Conservation (phyloP, 2,888 invertebrate genomes). For the Mythimna impura region DNA sequence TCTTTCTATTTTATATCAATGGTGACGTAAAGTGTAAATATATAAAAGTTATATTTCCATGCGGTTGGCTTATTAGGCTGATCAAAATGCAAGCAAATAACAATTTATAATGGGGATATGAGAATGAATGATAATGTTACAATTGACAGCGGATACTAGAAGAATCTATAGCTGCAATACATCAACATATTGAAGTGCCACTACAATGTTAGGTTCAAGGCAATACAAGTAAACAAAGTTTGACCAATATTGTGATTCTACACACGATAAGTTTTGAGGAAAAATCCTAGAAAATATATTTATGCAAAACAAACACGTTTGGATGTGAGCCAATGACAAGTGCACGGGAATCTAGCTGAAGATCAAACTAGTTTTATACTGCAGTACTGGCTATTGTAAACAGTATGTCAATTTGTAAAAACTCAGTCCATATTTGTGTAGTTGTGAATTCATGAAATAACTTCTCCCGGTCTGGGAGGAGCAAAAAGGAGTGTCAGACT, state of each 20-base stretch:
- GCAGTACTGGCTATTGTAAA: background rate
- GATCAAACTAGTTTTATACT: conserved; percentile 24
- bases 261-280: conserved; percentile 34
- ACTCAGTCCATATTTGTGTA: too few species aligned
- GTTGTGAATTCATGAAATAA: too few species aligned
- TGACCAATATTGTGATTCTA: conserved; percentile 32
- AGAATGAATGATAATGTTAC: too few species aligned
- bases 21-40: too few species aligned
- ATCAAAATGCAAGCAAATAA: background rate
- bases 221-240: conserved; percentile 1
- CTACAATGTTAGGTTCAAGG: conserved; percentile 9
- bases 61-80: too few species aligned
- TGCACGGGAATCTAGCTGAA: conserved; percentile 3
- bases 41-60: too few species aligned
- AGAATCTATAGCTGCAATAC: background rate
- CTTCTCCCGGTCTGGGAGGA: too few species aligned
- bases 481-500: too few species aligned
- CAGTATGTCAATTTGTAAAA: too few species aligned
- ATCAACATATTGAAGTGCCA: background rate
- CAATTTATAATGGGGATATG: background rate
- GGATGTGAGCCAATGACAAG: conserved; percentile 43
- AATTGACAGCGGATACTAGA: background rate
- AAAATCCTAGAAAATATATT: conserved; percentile 42
- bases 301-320: conserved; percentile 54
- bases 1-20: too few species aligned